Evolutionary conservation across 2,888 invertebrate species (phyloP), one percentile per base, ranked within the genome.

Genomic region (Scaptomyza caliginosa): DNA sequence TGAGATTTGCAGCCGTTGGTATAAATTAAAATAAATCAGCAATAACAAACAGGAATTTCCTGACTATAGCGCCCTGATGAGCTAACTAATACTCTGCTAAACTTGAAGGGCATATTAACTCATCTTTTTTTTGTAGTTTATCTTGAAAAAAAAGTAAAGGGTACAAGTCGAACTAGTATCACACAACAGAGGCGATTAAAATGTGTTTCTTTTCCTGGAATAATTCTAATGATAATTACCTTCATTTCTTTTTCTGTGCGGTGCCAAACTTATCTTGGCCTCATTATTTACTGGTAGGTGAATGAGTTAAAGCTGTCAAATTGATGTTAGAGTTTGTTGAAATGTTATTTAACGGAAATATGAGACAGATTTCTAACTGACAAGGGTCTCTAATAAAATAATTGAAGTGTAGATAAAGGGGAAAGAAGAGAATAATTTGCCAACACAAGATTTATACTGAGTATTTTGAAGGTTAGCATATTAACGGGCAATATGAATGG

Each of bases 21-120:
- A 67, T 59, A 74, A 74, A 74, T 74, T 74, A 50, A 67, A 74
- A 70, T 67, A 67, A 72, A 64, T 68, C 67, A 64, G 40, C 55
- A 71, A 59, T 39, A 52, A 57, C 52, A 65, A 70, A 45, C 26
- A 39, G 34, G 16, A 46, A 36, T 23, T 13, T 8, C n/a, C 50
- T 13, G 30, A 38, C 36, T 2, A 10, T 17, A 11, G 3, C 2
- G 6, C 8, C 7, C 5, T 8, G 11, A 16, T 21, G 17, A 7
- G 17, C 8, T 2, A 36, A 11, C 19, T 26, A 24, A 57, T 58
- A 34, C 54, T 16, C 58, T 60, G 13, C 24, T 23, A 32, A 42
- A n/a, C 10, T 30, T 13, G 19, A 24, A 7, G 6, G 16, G 24
- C 23, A 36, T 36, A 8, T 16, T 24, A 23, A 8, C 21, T 0